These are phyloP conservation scores for Uropsilus gracilis DNA, from an alignment of 2,113 vertebrate genomes.

Conservation along the genomic window DNA sequence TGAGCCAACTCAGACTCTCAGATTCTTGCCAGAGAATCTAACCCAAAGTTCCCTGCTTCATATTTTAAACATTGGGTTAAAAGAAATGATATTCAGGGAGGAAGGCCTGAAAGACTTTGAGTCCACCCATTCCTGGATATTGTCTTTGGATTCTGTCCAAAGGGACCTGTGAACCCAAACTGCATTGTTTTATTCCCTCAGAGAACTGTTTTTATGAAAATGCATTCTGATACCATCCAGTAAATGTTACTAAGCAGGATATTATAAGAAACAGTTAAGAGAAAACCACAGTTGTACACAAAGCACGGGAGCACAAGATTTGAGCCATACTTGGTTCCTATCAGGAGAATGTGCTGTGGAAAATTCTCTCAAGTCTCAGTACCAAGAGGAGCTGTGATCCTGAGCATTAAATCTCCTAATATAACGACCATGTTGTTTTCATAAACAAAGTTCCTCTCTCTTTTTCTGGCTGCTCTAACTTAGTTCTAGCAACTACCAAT, in stretches of 20 bases:
- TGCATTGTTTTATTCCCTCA: background rate
- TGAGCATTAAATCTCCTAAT: background rate
- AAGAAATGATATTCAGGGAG: background rate
- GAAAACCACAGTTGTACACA: background rate
- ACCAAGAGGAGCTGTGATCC: background rate
- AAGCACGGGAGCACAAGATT: background rate
- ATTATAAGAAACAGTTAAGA: background rate
- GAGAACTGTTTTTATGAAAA: background rate
- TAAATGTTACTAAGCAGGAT: background rate
- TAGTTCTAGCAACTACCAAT: slow-evolving; percentile 3
- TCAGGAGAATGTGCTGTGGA: background rate
- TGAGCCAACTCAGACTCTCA: background rate
- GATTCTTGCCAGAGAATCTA: slow-evolving; percentile 28
- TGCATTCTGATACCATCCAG: background rate
- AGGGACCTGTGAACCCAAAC: background rate
- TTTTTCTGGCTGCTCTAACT: background rate
- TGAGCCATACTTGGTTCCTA: background rate
- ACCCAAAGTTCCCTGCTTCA: background rate
- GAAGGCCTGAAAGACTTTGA: background rate
- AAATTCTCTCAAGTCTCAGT: background rate
- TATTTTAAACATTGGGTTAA: background rate
- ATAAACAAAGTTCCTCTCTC: background rate
- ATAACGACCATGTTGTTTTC: slow-evolving; percentile 7
- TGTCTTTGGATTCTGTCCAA: slow-evolving; percentile 24
- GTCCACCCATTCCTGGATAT: slow-evolving; percentile 18